phyloP scores from a whole-genome alignment of 2,113 vertebrate genomes.

The Clarias batrachus region DNA sequence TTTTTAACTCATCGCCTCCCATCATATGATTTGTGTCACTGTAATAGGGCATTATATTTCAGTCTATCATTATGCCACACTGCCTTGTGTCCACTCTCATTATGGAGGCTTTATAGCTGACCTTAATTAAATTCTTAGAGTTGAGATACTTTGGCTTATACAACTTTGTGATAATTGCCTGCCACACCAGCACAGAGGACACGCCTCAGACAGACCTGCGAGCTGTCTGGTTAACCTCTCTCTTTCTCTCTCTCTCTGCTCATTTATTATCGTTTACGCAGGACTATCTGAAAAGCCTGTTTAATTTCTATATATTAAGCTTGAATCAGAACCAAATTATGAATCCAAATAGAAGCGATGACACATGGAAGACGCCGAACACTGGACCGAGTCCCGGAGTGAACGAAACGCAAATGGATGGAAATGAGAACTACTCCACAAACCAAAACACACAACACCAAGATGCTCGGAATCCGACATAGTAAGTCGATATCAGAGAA shows the following conservation, averaged over 20 bases:
- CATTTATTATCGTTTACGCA: not conserved
- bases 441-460: not conserved
- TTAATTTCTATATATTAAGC: not conserved
- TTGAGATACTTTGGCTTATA: not conserved
- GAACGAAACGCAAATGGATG: not conserved
- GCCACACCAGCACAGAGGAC: not conserved
- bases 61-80: not conserved
- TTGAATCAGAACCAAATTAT: not conserved
- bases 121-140: not conserved
- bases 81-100: not conserved
- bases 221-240: not conserved
- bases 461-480: not conserved
- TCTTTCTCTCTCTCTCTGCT: not conserved
- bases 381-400: not conserved
- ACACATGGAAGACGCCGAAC: not conserved
- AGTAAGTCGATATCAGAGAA: slow-evolving; percentile 24
- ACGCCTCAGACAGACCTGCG: not conserved
- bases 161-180: not conserved
- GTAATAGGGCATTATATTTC: not conserved
- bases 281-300: not conserved
- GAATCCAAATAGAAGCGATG: not conserved
- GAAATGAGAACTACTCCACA: not conserved
- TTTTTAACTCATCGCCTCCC: not conserved
- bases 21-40: not conserved
- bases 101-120: not conserved